Percentiles rank a stretch among this genome's conserved stretches.
These are phyloP conservation scores for Rhorus exstirpatorius DNA, from an alignment of 2,888 invertebrate species.

Conservation along the genomic window DNA sequence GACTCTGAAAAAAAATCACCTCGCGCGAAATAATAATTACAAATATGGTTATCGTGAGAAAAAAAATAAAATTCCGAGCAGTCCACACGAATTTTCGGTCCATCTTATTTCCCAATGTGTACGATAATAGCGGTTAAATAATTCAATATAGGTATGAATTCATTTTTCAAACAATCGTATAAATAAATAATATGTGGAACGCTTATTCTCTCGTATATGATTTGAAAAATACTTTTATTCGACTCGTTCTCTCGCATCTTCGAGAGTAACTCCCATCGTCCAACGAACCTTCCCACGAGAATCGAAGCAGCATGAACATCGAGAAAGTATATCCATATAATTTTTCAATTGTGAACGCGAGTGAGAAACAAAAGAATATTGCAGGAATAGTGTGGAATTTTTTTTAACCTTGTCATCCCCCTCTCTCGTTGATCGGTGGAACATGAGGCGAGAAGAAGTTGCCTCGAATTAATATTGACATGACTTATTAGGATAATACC, in stretches of 20 bases:
- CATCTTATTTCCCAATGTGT: too few relatives aligned
- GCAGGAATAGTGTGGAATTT: slow-evolving; percentile 15
- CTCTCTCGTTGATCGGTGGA: slow-evolving; percentile 66
- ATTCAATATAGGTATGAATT: too few relatives aligned
- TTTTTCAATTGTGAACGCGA: slow-evolving; percentile 3
- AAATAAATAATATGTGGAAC: too few relatives aligned
- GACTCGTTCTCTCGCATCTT: too few relatives aligned
- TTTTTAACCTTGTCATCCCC: slow-evolving; percentile 60
- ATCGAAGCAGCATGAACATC: slow-evolving; percentile 54
- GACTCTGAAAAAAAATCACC: slow-evolving; percentile 1
- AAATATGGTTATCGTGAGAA: too few relatives aligned
- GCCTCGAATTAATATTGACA: slow-evolving; percentile 41
- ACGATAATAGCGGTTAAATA: too few relatives aligned
- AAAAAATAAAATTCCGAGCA: too few relatives aligned
- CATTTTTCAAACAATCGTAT: background rate
- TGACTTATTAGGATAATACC: slow-evolving; percentile 59
- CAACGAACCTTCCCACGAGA: slow-evolving; percentile 45
- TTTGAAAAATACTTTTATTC: too few relatives aligned
- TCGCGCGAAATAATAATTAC: too few relatives aligned
- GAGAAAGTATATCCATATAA: slow-evolving; percentile 49
- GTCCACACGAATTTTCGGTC: too few relatives aligned
- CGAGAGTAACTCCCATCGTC: background rate
- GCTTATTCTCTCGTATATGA: too few relatives aligned
- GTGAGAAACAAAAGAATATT: slow-evolving; percentile 18
- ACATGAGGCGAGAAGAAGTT: slow-evolving; percentile 63